Evolutionary conservation across 2,113 vertebrate species (phyloP), one percentile per base, ranked within the genome.

Genomic region (Barbus barbus): DNA sequence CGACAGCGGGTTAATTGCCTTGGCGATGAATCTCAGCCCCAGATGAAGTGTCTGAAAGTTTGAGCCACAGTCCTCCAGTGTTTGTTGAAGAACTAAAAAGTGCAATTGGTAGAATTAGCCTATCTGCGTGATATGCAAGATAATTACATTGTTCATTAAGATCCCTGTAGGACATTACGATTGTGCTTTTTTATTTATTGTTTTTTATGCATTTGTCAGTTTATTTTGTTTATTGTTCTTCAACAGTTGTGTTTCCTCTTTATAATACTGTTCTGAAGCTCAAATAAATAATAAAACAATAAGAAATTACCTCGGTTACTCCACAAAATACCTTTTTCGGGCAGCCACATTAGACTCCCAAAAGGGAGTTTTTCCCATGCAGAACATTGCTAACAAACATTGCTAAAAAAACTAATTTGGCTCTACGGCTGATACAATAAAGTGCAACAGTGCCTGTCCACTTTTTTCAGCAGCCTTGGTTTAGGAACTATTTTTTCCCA

Each of bases 1-100:
- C 2, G 73, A 75, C 44, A 75, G 44, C 0, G 24, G 73, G 73
- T 75, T 75, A 75, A 75, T 75, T 75, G 44, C 16, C 46, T 75
- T 75, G 73, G 13, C 46, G 16, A 12, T 51, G 44, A 31, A 48
- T 75, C 26, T 51, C 46, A 9, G 41, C 69, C 36, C n/a, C 22
- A 24, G 69, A 41, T 44, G 69, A 51, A 51, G 71, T 24, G 12
- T 73, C 36, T n/a, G 12, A 73, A 73, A 38, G 44, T 75, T 51
- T 51, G 44, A 73, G 73, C 41, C 46, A 26, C 7, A 73, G 69
- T 72, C 69, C 63, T 67, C 28, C 61, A 33, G 20, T 38, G 65
- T 69, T 20, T 38, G 11, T 38, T 69, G 20, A 69, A 69, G 33
- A 69, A 38, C 33, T 69, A 56, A n/a, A 56, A 56, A 56, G 22